phyloP scores from a whole-genome alignment of 2,888 invertebrate species.

The Carabus problematicus region DNA sequence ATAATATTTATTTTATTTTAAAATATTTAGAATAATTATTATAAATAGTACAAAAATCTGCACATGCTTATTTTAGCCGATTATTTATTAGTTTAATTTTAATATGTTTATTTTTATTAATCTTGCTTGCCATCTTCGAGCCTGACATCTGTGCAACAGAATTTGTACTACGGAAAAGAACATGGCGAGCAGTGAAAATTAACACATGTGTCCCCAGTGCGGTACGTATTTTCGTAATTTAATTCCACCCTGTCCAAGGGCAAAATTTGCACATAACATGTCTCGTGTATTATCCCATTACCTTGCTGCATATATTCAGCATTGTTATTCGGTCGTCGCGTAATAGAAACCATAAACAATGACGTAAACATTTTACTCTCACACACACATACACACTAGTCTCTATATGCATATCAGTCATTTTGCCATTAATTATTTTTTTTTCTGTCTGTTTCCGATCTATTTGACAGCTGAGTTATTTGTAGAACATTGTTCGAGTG shows the following conservation, averaged over 20 bases:
- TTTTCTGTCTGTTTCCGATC: conserved; percentile 3
- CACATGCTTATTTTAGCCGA: too few species aligned
- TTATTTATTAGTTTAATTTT: too few species aligned
- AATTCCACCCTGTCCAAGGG: conserved; percentile 11
- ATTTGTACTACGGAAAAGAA: conserved; percentile 44
- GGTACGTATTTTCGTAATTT: conserved; percentile 51
- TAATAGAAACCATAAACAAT: conserved; percentile 29
- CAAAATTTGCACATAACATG: conserved; percentile 18
- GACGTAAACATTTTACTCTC: conserved; percentile 41
- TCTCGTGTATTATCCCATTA: conserved; percentile 4
- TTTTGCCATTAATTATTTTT: conserved; percentile 33
- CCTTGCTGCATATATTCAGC: neutral
- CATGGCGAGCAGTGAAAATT: conserved; percentile 57
- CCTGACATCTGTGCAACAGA: neutral
- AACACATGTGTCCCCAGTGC: conserved; percentile 58
- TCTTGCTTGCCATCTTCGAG: conserved; percentile 18
- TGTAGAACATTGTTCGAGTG: too few species aligned
- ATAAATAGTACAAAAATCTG: too few species aligned
- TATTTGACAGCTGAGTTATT: neutral
- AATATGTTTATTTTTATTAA: too few species aligned
- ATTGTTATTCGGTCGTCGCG: neutral
- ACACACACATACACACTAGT: neutral
- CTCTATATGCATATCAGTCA: neutral
- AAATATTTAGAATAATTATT: too few species aligned
- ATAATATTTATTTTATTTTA: too few species aligned